phyloP scores from a whole-genome alignment of 2,888 invertebrate species.

The Thera obeliscata region DNA sequence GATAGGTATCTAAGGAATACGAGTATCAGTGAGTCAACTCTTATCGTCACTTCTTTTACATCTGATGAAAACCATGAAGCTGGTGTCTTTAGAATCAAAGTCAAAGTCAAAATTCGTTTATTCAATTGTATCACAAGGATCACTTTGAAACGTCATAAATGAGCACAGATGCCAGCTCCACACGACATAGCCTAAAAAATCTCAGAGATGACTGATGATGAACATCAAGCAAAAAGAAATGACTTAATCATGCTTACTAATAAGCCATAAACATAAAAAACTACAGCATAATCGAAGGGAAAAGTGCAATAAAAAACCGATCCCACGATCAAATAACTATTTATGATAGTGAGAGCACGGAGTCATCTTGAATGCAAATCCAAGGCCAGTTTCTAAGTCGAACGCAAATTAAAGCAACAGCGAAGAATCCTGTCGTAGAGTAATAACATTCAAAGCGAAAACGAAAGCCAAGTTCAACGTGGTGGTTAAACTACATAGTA shows the following conservation, averaged over 20 bases:
- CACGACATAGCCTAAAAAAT: no score
- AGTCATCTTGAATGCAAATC: constrained; percentile 54
- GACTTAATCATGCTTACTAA: not conserved
- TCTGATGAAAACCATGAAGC: no score
- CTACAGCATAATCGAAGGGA: constrained; percentile 17
- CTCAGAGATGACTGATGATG: not conserved
- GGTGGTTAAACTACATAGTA: not conserved
- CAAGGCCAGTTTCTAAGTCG: constrained; percentile 51
- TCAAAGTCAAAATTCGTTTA: no score
- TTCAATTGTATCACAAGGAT: no score
- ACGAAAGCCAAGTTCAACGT: constrained; percentile 6
- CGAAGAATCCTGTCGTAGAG: constrained; percentile 44
- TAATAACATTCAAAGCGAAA: constrained; percentile 15
- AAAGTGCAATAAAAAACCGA: constrained; percentile 30
- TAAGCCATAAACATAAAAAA: constrained; percentile 10
- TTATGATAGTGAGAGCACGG: constrained; percentile 40
- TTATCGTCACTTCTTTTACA: no score
- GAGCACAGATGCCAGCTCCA: no score
- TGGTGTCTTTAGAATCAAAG: no score
- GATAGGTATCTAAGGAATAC: no score
- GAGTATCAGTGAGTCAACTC: no score
- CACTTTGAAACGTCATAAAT: no score
- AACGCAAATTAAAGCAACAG: constrained; percentile 54
- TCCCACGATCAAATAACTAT: constrained; percentile 41
- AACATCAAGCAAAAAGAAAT: not conserved